Evolutionary conservation across 1,140 invertebrate genomes (phyloP), one percentile per base, ranked within the genome.

Genomic region (Caerostris darwini): DNA sequence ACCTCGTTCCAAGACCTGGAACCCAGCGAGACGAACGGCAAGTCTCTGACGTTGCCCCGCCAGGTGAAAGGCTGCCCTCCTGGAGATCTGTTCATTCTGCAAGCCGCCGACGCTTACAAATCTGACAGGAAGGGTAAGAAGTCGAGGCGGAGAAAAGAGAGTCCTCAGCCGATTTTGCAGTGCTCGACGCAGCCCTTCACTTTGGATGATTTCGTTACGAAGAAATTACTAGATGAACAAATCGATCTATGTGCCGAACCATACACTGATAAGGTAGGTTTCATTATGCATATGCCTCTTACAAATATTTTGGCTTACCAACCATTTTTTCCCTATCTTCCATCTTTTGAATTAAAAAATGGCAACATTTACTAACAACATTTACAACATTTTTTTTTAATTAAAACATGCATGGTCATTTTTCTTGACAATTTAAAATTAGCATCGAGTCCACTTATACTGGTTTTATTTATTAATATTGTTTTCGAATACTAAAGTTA

Each of bases 161-260:
- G 61, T 50, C n/a, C 85, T 7, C 88, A 83, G 12, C 7, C 34
- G 7, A 34, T 89, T 19, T 14, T 85, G 10, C 71, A 89, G 58
- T 90, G 71, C 34, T 87, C 93, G 5, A 54, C 64, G 7, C 59
- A 64, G 8, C 61, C 88, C 4, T 85, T 57, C 5, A 90, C 93
- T 14, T 81, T 95, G 61, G 64, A 88, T 10, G 91, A 94, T 83
- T 83, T 92, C 50, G 77, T 95, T 4, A 61, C 87, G 3, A 85
- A 93, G 19, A 96, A 96, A 91, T 94, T 96, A 5, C 95, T 95
- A 17, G 95, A 95, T 19, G 96, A 96, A 92, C 95, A 95, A n/a
- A 96, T 96, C 77, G 96, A 96, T 93, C 94, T 96, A 7, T 95
- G 96, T 50, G 86, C 93, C 59, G 95, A 96, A 90, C 96, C 96